A percentile compares a stretch with the other conserved stretches of the same genome.
Conservation (phyloP, 2,888 invertebrate species). For the Xylophagus ater region DNA sequence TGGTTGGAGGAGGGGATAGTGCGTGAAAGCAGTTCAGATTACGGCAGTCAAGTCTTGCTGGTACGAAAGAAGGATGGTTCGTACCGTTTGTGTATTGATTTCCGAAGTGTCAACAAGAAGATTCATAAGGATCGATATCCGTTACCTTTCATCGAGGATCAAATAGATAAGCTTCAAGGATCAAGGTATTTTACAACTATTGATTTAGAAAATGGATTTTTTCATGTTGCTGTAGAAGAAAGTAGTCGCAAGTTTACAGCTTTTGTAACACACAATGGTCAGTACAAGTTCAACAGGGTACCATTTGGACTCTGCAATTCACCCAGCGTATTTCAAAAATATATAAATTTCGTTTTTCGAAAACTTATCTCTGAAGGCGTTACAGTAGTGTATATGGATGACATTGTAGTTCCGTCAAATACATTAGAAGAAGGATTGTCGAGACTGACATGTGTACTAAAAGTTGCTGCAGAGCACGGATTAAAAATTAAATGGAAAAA, state of each 20-base stretch:
- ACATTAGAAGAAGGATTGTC: background rate
- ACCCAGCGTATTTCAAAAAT: constrained; percentile 3
- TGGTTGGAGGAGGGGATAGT: constrained; percentile 25
- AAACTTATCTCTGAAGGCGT: background rate
- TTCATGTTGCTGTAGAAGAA: constrained; percentile 1
- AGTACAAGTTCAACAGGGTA: background rate
- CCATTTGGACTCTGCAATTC: constrained; percentile 1
- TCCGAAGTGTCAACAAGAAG: background rate
- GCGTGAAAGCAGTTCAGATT: constrained; percentile 23
- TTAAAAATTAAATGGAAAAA: constrained; percentile 1
- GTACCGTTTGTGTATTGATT: constrained; percentile 3
- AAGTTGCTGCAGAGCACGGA: background rate
- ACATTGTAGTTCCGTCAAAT: background rate
- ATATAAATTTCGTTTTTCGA: background rate
- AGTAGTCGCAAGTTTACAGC: background rate
- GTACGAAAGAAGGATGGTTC: constrained; percentile 14
- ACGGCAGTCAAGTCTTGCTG: constrained; percentile 18
- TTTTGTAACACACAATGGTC: background rate
- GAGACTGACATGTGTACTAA: background rate
- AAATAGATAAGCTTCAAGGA: background rate
- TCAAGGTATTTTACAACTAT: background rate
- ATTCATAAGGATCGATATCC: too few species aligned
- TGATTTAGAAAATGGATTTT: constrained; percentile 3
- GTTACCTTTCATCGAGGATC: too few species aligned
- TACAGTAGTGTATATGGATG: constrained; percentile 3